phyloP scores from a whole-genome alignment of 2,797 vertebrate genomes.

The Dryobates pubescens region DNA sequence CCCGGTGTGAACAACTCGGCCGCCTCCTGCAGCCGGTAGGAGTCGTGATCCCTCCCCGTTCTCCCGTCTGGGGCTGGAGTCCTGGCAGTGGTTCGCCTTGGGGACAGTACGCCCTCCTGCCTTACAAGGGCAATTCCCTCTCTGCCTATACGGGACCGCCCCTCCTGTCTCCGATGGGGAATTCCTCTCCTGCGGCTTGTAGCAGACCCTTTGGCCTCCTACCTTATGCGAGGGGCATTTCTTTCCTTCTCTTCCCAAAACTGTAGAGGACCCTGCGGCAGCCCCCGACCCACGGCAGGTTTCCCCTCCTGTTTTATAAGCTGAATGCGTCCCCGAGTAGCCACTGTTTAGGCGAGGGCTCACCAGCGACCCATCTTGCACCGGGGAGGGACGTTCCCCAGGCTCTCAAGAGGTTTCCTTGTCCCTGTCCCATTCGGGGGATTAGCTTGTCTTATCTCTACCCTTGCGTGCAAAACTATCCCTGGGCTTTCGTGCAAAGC shows the following conservation, averaged over 20 bases:
- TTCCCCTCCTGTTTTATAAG: neutral
- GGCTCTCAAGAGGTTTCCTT: rapidly evolving
- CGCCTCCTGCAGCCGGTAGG: constrained; percentile 59
- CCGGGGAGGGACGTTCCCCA: rapidly evolving
- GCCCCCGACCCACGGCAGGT: too few species aligned
- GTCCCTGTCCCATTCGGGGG: rapidly evolving
- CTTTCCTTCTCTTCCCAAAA: neutral
- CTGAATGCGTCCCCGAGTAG: neutral
- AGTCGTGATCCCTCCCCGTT: neutral
- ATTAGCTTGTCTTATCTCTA: neutral
- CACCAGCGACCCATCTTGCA: rapidly evolving
- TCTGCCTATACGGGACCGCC: rapidly evolving
- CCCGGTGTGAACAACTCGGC: neutral
- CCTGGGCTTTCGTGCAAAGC: neutral
- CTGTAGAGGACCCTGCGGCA: neutral
- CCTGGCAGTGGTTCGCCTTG: neutral
- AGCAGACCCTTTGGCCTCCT: too few species aligned
- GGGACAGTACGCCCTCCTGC: too few species aligned
- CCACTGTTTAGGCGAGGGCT: neutral
- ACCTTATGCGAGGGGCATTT: rapidly evolving
- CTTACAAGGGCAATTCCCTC: neutral
- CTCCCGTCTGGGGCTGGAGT: neutral
- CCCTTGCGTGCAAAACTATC: rapidly evolving
- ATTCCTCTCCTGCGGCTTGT: neutral
- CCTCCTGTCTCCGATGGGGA: rapidly evolving